Conservation (phyloP, 2,888 invertebrate species). For the Tupiocoris notatus region DNA sequence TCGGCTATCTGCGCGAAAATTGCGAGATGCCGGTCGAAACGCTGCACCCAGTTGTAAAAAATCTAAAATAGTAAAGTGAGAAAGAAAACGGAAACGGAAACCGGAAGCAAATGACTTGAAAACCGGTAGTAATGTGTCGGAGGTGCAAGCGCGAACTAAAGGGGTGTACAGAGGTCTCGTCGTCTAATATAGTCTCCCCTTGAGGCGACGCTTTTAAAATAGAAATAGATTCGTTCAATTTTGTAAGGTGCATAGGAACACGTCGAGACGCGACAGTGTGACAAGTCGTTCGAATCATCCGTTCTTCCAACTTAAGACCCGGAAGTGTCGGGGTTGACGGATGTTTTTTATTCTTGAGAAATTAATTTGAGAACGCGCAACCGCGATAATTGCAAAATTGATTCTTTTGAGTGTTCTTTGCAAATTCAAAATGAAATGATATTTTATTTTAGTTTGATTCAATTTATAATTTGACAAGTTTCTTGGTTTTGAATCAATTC, state of each 20-base stretch:
- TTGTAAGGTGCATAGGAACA: background rate
- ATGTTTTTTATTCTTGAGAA: no score
- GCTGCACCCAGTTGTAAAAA: conserved; percentile 15
- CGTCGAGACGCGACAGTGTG: no score
- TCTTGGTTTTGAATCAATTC: no score
- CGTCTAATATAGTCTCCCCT: conserved; percentile 15
- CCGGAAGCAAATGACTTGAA: background rate
- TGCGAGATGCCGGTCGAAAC: conserved; percentile 20
- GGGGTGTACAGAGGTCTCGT: conserved; percentile 15
- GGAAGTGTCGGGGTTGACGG: no score
- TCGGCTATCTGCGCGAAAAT: background rate
- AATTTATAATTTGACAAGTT: no score
- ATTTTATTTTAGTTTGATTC: no score
- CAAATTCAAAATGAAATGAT: no score
- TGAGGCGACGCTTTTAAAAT: background rate
- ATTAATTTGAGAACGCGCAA: no score
- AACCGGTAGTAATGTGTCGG: conserved; percentile 6
- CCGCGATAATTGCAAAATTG: no score
- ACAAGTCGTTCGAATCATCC: no score
- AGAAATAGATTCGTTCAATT: background rate
- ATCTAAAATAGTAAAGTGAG: background rate
- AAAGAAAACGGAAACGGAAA: background rate
- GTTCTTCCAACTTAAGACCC: no score
- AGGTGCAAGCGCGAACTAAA: conserved; percentile 29
- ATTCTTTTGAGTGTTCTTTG: no score